Evolutionary conservation across 2,113 vertebrate genomes (phyloP), one percentile per base, ranked within the genome.

Genomic region (Cygnus buccinator): DNA sequence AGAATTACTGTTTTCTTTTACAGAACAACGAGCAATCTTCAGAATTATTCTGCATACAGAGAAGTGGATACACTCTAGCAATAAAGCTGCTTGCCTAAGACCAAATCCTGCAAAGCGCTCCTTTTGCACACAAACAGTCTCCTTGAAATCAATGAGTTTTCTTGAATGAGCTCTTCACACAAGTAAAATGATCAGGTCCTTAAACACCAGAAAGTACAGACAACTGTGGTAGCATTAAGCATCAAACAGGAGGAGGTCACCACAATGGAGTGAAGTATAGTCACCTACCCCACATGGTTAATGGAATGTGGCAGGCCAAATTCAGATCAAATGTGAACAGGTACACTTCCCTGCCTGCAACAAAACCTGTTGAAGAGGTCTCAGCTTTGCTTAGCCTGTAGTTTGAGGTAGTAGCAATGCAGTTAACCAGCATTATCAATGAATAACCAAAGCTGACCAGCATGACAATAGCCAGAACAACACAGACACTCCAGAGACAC

Each of bases 121-220:
- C 89, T 94, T 94, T 84, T 93, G 74, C 89, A 91, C 77, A 58
- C 74, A 96, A 85, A 90, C 54, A 66, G 67, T 82, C 87, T 84
- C 90, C 86, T 94, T 87, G 81, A 96, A 94, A 93, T 91, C 93
- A 91, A 93, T 77, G 68, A 91, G 73, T 86, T 92, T 96, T 89
- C 93, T 91, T 96, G 87, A 90, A 85, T 75, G 65, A 89, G 89
- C 46, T 93, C 92, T 91, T 95, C 90, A 96, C 90, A 87, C 61
- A 73, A 92, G 86, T 67, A 90, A 93, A 94, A 94, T 89, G 78
- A 95, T 73, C 89, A 94, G 58, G 61, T 93, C 91, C 84, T 95
- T 71, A 89, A 90, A 80, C 50, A 94, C 82, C 82, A 93, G 78
- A 89, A 93, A 88, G 79, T 48, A 74, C 3, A 37, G 58, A 54